Conservation (phyloP, 1,140 invertebrate genomes). For the Aphelinus atriplicis region DNA sequence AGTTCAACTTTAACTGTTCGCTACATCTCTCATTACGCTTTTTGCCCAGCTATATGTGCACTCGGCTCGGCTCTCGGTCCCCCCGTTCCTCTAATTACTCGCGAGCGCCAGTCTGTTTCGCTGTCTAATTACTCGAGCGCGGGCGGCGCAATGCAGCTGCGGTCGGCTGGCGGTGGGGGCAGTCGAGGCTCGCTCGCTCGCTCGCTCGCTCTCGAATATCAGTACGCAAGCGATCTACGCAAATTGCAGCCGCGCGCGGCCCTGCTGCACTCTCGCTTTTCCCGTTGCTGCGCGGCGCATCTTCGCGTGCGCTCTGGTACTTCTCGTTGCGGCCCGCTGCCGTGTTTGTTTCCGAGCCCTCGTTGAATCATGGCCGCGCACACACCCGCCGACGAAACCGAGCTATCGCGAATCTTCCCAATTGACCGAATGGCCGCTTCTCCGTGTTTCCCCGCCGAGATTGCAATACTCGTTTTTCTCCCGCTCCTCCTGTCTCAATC, state of each 20-base stretch:
- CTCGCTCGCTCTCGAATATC: no score
- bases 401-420: conserved; percentile 8
- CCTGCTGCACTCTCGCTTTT: conserved; percentile 10
- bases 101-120: conserved; percentile 22
- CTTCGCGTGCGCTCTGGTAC: neutral
- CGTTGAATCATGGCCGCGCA: neutral
- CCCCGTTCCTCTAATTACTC: conserved; percentile 20
- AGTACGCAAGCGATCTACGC: conserved; percentile 1
- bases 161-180: neutral
- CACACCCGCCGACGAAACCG: neutral
- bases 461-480: neutral
- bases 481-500: neutral
- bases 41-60: no score
- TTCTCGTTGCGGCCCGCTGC: neutral
- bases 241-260: neutral
- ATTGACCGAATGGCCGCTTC: conserved; percentile 4
- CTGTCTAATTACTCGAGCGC: conserved; percentile 20
- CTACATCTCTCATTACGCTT: no score
- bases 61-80: no score
- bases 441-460: neutral
- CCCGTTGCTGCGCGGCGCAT: neutral
- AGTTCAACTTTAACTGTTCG: no score
- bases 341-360: neutral
- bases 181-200: no score
- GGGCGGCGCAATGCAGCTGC: conserved; percentile 15